phyloP scores from a whole-genome alignment of 2,113 vertebrate species.

The Cyanoderma ruficeps region DNA sequence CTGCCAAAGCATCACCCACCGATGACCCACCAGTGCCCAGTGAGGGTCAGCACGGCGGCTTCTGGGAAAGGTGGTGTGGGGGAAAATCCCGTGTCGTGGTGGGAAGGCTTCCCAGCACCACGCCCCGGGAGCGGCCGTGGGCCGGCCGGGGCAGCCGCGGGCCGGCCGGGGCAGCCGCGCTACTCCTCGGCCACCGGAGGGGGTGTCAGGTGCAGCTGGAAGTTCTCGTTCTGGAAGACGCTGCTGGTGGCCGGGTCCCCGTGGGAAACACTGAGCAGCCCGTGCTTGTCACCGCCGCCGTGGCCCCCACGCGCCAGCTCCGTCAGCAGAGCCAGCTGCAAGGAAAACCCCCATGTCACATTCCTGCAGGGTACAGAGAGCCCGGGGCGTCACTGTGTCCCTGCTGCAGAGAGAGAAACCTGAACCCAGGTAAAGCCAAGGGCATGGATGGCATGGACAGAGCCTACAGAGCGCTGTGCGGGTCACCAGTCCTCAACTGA shows the following conservation, averaged over 20 bases:
- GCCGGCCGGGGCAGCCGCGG: neutral
- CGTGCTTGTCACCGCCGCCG: conserved; percentile 71
- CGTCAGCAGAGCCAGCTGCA: conserved; percentile 88
- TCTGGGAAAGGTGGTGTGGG: neutral
- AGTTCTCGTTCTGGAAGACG: conserved; percentile 87
- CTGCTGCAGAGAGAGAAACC: neutral
- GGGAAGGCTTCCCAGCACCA: neutral
- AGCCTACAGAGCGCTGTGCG: accelerated
- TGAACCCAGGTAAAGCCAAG: neutral
- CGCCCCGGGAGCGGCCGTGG: neutral
- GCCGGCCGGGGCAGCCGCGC: neutral
- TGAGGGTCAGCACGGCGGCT: neutral
- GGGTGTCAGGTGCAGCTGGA: conserved; percentile 87
- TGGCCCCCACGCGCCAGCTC: conserved; percentile 81
- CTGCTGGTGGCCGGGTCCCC: conserved; percentile 73
- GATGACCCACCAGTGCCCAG: neutral
- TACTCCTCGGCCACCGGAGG: conserved; percentile 87
- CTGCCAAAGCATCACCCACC: neutral
- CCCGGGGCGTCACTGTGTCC: neutral
- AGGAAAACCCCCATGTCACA: neutral
- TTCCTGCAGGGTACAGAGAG: neutral
- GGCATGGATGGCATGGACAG: accelerated
- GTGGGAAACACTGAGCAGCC: conserved; percentile 74
- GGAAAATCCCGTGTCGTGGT: accelerated
- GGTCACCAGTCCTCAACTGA: neutral